These are phyloP conservation scores for Ips nitidus DNA, from an alignment of 1,140 invertebrate species.

Conservation along the genomic window DNA sequence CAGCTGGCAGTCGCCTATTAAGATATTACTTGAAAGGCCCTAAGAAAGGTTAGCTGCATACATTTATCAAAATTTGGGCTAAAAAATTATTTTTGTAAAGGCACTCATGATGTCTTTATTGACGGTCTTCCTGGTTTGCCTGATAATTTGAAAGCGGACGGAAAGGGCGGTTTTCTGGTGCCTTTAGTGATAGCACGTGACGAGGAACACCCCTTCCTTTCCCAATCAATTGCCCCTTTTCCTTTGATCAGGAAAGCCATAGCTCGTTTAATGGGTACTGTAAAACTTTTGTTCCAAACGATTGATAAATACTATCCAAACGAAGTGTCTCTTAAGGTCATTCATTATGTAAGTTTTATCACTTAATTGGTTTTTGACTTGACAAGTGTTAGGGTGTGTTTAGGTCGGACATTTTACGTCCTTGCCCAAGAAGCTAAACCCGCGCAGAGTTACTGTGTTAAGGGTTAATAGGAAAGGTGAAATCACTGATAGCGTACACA, in stretches of 20 bases:
- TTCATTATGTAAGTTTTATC: constrained; percentile 58
- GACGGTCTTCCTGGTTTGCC: constrained; percentile 77
- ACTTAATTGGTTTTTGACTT: neutral
- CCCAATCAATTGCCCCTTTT: constrained; percentile 57
- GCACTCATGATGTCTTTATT: constrained; percentile 58
- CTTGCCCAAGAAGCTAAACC: constrained; percentile 22
- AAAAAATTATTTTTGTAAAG: neutral
- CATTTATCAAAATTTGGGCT: neutral
- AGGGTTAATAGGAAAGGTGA: constrained; percentile 67
- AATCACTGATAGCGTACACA: constrained; percentile 63
- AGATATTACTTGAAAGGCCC: constrained; percentile 75
- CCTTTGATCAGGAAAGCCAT: constrained; percentile 64
- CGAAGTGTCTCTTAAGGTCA: constrained; percentile 56
- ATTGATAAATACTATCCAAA: constrained; percentile 62
- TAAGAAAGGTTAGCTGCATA: constrained; percentile 60
- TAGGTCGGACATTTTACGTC: constrained; percentile 56
- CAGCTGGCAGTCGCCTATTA: constrained; percentile 55
- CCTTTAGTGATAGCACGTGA: constrained; percentile 59
- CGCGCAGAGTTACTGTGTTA: constrained; percentile 55
- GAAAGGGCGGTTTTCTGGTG: constrained; percentile 68
- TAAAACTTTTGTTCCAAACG: constrained; percentile 62
- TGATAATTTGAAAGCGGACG: constrained; percentile 75
- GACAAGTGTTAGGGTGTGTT: neutral
- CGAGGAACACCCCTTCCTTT: constrained; percentile 55
- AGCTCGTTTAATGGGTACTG: constrained; percentile 55